Percentiles rank a stretch among this genome's conserved stretches.
Conservation (phyloP, 2,113 vertebrate species). For the Tamias sibiricus region DNA sequence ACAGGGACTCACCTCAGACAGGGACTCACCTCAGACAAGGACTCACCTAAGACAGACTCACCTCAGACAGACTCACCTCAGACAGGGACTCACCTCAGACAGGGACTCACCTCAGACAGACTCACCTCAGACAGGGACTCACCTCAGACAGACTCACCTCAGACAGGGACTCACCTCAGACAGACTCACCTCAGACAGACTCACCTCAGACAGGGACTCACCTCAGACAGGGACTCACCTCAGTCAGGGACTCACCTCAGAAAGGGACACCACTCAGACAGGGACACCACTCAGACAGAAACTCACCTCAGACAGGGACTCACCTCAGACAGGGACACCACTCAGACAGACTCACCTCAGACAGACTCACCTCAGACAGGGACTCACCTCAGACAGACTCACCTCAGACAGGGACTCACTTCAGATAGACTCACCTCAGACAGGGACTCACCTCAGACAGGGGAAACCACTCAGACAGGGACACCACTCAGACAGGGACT, state of each 20-base stretch:
- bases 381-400: not conserved
- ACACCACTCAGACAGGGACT: not conserved
- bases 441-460: not conserved
- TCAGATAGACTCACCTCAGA: not conserved
- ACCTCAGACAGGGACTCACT: not conserved
- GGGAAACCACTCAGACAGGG: no score
- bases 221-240: not conserved
- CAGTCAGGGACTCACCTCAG: not conserved
- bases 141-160: not conserved
- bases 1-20: not conserved
- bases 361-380: not conserved
- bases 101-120: no score
- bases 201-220: not conserved
- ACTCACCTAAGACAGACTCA: no score
- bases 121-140: not conserved
- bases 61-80: no score
- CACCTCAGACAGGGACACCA: not conserved
- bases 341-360: no score
- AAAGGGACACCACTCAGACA: no score
- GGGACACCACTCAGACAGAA: no score
- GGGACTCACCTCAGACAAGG: not conserved
- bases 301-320: not conserved
- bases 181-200: no score
- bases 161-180: not conserved
- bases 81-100: not conserved